Base-by-base conservation (phyloP, 2,113 vertebrate genomes). In the Sporophila hypoxantha region DNA sequence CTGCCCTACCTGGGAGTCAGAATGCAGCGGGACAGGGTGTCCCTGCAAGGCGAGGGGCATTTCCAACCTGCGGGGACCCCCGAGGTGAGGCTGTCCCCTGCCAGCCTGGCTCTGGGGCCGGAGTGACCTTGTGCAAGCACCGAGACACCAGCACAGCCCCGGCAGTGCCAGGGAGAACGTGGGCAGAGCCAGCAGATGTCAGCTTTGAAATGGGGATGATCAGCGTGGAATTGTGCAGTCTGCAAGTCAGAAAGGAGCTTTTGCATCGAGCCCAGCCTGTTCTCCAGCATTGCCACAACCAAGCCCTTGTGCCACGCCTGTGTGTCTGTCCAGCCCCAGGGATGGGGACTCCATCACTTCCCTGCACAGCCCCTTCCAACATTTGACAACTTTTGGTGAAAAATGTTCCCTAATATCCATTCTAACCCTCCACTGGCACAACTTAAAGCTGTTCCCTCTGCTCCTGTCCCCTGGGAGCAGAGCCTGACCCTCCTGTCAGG, bases 101-200 rank as follows among this genome's bases (percentile, higher is more conserved):
- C 39, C 55, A 23, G 64, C 10, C 3, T 1, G 2, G 7, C 22
- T 1, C 32, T 12, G 59, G 26, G 21, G 41, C 34, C 8, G 3
- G 29, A 0, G 46, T 1, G 41, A n/a, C 9, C 55, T 15, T 25
- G 23, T 4, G 37, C 37, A 37, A 37, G 37, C 37, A 37, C 37
- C 10, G 12, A 37, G 65, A 8, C 25, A 2, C 19, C 2, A 30
- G 7, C 13, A 3, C 34, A 18, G 14, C 32, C 83, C 29, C 42
- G 3, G 27, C 66, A 7, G 26, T 2, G 66, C 27, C 42, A 2
- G 67, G 36, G 32, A 27, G 29, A 0, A 2, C 0, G 10, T 1
- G 52, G 57, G 46, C 44, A 50, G 18, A 8, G 44, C 10, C 17
- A 17, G 67, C 29, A 46, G 23, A 4, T 3, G 9, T 0, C 34